Conservation (phyloP, 2,797 vertebrate species). For the Scolopax rusticola region DNA sequence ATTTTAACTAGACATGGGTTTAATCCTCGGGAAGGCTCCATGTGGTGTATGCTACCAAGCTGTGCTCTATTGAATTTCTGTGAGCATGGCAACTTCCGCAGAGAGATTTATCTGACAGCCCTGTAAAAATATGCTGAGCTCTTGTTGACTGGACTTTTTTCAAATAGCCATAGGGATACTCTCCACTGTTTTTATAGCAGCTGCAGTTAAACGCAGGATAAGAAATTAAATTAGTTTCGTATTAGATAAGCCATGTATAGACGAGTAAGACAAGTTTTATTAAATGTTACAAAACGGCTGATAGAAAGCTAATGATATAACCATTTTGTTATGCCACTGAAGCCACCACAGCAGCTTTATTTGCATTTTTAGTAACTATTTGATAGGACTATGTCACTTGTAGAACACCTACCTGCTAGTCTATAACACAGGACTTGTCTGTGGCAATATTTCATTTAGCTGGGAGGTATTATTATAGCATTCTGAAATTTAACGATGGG, state of each 20-base stretch:
- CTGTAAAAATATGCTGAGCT: constrained; percentile 51
- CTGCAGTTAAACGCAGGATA: background rate
- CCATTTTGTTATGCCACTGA: background rate
- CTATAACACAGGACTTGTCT: background rate
- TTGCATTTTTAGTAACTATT: background rate
- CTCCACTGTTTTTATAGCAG: background rate
- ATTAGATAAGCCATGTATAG: background rate
- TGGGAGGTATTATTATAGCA: background rate
- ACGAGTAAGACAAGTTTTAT: background rate
- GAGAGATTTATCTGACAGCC: constrained; percentile 53
- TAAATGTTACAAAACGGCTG: background rate
- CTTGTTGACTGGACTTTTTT: constrained; percentile 51
- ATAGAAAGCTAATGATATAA: background rate
- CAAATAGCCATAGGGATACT: background rate
- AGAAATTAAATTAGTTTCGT: constrained; percentile 42
- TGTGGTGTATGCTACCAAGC: constrained; percentile 45
- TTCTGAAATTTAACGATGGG: background rate
- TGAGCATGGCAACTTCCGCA: constrained; percentile 49
- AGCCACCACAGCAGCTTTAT: background rate
- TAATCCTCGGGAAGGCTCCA: constrained; percentile 64
- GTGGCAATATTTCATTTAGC: background rate
- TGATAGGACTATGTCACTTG: background rate
- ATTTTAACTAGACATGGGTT: constrained; percentile 53
- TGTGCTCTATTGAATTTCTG: constrained; percentile 63
- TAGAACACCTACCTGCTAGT: background rate